A percentile compares a stretch with the other conserved stretches of the same genome.
Evolutionary conservation across 2,113 vertebrate genomes (phyloP).

Genomic region (Ceyx cyanopectus): DNA sequence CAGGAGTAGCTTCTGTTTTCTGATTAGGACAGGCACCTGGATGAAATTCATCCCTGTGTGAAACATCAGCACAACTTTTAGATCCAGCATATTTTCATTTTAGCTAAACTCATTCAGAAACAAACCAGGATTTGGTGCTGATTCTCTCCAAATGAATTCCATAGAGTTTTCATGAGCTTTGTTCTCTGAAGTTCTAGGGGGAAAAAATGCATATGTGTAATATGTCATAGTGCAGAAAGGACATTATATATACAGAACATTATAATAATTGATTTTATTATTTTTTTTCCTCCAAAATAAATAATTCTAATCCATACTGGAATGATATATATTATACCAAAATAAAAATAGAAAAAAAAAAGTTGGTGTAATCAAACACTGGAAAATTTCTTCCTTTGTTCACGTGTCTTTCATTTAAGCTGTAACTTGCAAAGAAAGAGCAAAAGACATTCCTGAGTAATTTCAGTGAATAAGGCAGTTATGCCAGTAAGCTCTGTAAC

Average conservation of each 20-base stretch:
- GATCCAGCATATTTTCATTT: not conserved
- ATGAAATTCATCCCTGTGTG: not conserved
- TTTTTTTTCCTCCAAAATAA: not conserved
- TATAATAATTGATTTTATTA: not conserved
- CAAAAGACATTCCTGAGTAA: not conserved
- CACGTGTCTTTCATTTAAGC: not conserved
- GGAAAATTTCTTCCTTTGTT: not conserved
- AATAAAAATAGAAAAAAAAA: not conserved
- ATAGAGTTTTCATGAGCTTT: not conserved
- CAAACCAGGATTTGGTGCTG: not conserved
- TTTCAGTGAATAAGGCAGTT: not conserved
- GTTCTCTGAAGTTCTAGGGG: not conserved
- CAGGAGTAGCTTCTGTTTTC: not conserved
- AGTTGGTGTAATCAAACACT: not conserved
- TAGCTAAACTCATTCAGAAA: not conserved
- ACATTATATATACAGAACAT: not conserved
- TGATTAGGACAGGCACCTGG: not conserved
- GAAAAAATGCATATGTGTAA: not conserved
- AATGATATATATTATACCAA: conserved; percentile 55
- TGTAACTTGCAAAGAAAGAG: not conserved
- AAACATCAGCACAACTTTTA: not conserved
- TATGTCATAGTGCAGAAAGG: too few relatives aligned
- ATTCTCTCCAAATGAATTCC: not conserved
- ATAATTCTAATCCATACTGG: not conserved
- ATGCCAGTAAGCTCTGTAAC: not conserved